Base-by-base conservation (phyloP, 2,113 vertebrate genomes). In the Dipodomys spectabilis region DNA sequence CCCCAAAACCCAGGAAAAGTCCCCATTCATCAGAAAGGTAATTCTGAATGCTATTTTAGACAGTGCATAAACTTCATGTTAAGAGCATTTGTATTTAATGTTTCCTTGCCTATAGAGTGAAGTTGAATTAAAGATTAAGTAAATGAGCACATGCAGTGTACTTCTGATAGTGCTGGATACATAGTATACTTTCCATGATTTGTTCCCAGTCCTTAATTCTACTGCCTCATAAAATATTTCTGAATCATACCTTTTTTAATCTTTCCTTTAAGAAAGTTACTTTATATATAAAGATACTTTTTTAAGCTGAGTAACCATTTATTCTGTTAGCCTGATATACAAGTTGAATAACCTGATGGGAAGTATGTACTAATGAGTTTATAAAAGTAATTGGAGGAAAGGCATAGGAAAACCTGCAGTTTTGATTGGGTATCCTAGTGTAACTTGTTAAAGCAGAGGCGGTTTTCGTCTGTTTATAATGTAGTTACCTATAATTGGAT, bases 401-500 rank as follows among this genome's bases (percentile, higher is more conserved):
- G 64, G 28, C 6, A 45, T 28, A 49, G 80, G 79, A 86, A 83
- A 32, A 32, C 74, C 13, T 65, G 11, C 45, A 13, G 25, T n/a
- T 39, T 28, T 68, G 71, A 4, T 30, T 71, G 80, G 35, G 22
- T 75, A 1, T 53, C 16, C 32, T 62, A 5, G 30, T 79, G 44
- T 27, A 78, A 62, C 45, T 81, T 49, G 35, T 49, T 92, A 68
- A 84, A 91, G 49, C 49, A 25, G 13, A 10, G 72, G 23, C 49
- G 67, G 20, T 28, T 68, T 80, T 91, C 79, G 13, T 57, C 53
- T 57, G 49, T 57, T 57, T 72, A 7, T 68, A 53, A 69, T 84
- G 22, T 23, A 64, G 44, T 77, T 89, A 69, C 81, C 74, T 39
- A 39, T 83, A 91, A 95, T 67, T 44, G n/a, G 88, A 93, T 72